phyloP scores from a whole-genome alignment of 2,888 invertebrate genomes.

The Fragum sueziense region DNA sequence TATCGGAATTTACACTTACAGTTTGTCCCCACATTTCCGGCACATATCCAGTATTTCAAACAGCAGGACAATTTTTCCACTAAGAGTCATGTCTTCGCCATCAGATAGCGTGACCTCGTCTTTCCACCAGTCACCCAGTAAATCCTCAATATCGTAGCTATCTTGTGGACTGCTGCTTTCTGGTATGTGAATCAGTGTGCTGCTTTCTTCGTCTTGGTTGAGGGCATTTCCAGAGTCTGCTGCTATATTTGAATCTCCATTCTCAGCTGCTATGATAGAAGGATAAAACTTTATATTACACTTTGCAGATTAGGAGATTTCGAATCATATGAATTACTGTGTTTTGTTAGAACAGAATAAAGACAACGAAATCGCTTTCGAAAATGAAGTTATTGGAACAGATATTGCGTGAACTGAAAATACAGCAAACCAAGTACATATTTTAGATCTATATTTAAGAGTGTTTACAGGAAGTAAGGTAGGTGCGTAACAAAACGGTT shows the following conservation, averaged over 20 bases:
- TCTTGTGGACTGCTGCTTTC: background rate
- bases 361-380: no score
- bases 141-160: slow-evolving; percentile 3
- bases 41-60: slow-evolving; percentile 95
- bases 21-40: slow-evolving; percentile 97
- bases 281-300: background rate
- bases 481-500: no score
- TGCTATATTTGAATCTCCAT: slow-evolving; percentile 19
- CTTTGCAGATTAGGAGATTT: no score
- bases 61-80: slow-evolving; percentile 91
- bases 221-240: background rate
- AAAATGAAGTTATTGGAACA: no score
- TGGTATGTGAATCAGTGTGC: background rate
- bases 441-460: no score
- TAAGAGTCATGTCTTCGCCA: slow-evolving; percentile 88
- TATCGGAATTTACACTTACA: slow-evolving; percentile 86
- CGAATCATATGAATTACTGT: no score
- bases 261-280: background rate
- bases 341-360: no score
- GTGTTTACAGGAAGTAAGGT: no score
- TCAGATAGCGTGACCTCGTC: slow-evolving; percentile 90
- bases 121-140: slow-evolving; percentile 91
- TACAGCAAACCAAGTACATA: no score
- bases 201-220: background rate
- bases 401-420: no score